Base-by-base conservation (phyloP, 2,888 invertebrate species). In the Thyatira batis region DNA sequence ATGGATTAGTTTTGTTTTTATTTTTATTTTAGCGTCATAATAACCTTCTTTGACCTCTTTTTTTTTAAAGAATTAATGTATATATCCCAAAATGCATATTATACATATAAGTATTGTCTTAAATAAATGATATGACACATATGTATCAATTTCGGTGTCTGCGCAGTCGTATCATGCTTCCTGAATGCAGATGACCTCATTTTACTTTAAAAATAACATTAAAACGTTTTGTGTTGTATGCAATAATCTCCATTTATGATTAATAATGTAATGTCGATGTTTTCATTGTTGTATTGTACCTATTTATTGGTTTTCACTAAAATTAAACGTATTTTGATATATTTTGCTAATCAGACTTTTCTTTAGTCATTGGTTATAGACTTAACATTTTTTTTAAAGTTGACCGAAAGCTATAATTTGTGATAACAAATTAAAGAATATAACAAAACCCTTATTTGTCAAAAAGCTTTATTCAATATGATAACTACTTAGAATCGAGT, bases 131-230 rank as follows among this genome's bases (percentile, higher is more conserved):
- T 54, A 8, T 23, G 45, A 50, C 45, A 20, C 51, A 52, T 55
- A 45, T 53, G 50, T 54, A 53, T 58, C 52, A 48, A 39, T 39
- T 39, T 39, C 39, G 39, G 39, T 39, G 39, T 57, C 55, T 48
- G 57, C 53, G 60, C 53, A 55, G 54, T 52, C 52, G 55, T 70
- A 69, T 73, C 70, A 58, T 53, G 66, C 69, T 82, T 84, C 76
- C 80, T 79, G 77, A 72, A 65, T 60, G 61, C 67, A 63, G 44
- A 54, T 73, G 76, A 71, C 78, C 77, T 77, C 75, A 67, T 78
- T 80, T 63, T 61, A 57, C 62, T 69, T 68, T 65, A 66, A 69
- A 71, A 65, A 67, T 63, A 55, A 50, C 51, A 48, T 56, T 39
- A 56, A 54, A 61, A 50, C 57, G 48, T 58, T 46, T 27, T 27